Evolutionary conservation across 2,113 vertebrate species (phyloP).

Genomic region (western clawed frog (Xenopus tropicalis)): DNA sequence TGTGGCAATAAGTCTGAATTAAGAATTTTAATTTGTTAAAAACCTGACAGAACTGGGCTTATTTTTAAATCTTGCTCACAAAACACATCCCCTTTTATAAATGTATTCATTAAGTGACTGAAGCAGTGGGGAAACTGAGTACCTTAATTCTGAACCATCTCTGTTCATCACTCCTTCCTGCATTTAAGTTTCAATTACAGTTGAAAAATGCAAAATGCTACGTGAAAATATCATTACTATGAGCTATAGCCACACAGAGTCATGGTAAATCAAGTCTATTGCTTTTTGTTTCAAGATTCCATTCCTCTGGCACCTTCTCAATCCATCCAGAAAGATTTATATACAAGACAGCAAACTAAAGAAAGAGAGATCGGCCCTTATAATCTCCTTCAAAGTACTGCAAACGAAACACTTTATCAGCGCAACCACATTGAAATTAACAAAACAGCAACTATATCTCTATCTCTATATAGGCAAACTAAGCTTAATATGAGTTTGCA

Average conservation of each 20-base stretch:
- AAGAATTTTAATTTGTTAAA: slow-evolving; percentile 35
- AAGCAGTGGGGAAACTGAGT: slow-evolving; percentile 39
- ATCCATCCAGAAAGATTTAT: slow-evolving; percentile 52
- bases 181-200: slow-evolving; percentile 58
- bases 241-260: slow-evolving; percentile 48
- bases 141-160: slow-evolving; percentile 57
- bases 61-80: slow-evolving; percentile 15
- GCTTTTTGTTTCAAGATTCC: slow-evolving; percentile 50
- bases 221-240: slow-evolving; percentile 56
- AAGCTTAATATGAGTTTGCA: slow-evolving; percentile 25
- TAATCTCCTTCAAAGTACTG: slow-evolving; percentile 50
- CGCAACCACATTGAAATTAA: slow-evolving; percentile 51
- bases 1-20: slow-evolving; percentile 27
- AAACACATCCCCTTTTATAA: slow-evolving; percentile 25
- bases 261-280: slow-evolving; percentile 54
- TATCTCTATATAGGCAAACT: slow-evolving; percentile 34
- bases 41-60: slow-evolving; percentile 24
- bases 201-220: slow-evolving; percentile 54
- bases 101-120: no score
- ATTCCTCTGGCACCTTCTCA: slow-evolving; percentile 55
- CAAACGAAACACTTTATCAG: slow-evolving; percentile 50
- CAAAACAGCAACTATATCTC: slow-evolving; percentile 27
- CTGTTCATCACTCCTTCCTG: slow-evolving; percentile 60
- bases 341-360: slow-evolving; percentile 48
- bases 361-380: slow-evolving; percentile 56